Evolutionary conservation across 1,140 invertebrate genomes (phyloP).

Genomic region (Steinernema khuongi): DNA sequence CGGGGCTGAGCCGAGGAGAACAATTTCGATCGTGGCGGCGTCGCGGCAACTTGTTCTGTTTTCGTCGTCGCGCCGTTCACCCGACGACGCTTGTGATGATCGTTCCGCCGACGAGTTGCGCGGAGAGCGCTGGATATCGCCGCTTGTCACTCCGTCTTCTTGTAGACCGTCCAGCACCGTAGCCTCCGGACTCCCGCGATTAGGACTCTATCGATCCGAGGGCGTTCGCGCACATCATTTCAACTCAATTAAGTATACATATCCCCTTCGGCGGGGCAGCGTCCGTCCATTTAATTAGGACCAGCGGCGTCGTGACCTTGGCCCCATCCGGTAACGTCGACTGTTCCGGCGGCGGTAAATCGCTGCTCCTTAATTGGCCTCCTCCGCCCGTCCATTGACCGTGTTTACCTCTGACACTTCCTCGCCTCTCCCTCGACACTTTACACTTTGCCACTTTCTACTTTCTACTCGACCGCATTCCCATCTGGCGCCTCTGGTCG

Average conservation of each 20-base stretch:
- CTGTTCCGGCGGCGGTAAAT: slow-evolving; percentile 2
- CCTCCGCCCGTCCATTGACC: not conserved
- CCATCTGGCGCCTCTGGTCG: not conserved
- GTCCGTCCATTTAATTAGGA: slow-evolving; percentile 2
- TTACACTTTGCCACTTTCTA: not conserved
- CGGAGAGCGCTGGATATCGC: not conserved
- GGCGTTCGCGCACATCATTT: slow-evolving; percentile 9
- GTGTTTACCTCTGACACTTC: not conserved
- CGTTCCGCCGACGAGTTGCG: not conserved
- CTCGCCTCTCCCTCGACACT: not conserved
- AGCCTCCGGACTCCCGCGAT: too few species aligned
- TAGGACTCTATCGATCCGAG: not conserved
- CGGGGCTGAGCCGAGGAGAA: not conserved
- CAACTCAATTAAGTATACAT: slow-evolving; percentile 14
- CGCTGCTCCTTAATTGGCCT: slow-evolving; percentile 4
- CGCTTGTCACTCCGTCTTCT: too few species aligned
- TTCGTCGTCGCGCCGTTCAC: not conserved
- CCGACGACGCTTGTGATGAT: not conserved
- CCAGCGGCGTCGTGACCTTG: slow-evolving; percentile 10
- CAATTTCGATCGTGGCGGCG: not conserved
- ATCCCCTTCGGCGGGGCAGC: not conserved
- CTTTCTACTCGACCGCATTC: not conserved
- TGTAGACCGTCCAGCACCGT: too few species aligned
- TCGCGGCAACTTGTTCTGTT: not conserved
- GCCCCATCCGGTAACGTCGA: not conserved